Base-by-base conservation (phyloP, 1,140 invertebrate species). In the Drosophila trapezifrons region DNA sequence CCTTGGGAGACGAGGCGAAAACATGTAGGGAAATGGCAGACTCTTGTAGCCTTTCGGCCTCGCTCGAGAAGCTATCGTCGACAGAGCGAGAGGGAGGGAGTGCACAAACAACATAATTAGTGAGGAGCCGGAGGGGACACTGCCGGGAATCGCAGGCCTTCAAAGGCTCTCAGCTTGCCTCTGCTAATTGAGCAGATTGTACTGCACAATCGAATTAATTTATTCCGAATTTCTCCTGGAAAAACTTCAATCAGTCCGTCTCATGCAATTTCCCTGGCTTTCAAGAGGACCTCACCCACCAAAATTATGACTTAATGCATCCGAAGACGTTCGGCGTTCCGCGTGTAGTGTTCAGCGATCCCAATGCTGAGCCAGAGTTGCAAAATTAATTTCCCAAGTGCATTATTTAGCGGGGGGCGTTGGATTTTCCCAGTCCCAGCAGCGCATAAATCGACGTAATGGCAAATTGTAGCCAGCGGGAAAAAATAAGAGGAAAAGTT, bases 311-410 rank as follows among this genome's bases (percentile, higher is more conserved):
- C 60, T 66, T 60, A 62, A 49, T 57, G 60, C 72, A 54, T 29
- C 29, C 47, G 17, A 56, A 58, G 46, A 60, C 37, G 13, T n/a
- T 52, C 12, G 32, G 1, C 8, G 29, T 32, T 32, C 29, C 6
- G 0, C 29, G 37, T 38, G n/a, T 15, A 13, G 25, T 22, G 32
- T 40, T 59, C 32, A 9, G 29, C 13, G 9, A 18, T 20, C 38
- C 38, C 35, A 45, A 38, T 74, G 72, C 47, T 54, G 22, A 54
- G 49, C 45, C 66, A 35, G 45, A 59, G 54, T 37, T 74, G 65
- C 40, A 76, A 78, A 69, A 79, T 73, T 86, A 82, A 86, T 86
- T 86, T 86, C 83, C 83, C 83, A 70, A 73, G 83, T 87, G 83
- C 78, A 85, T 86, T 85, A 78, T 86, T 71, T 72, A 46, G 60